Evolutionary conservation across 1,140 invertebrate species (phyloP).

Genomic region (Heliothis virescens): DNA sequence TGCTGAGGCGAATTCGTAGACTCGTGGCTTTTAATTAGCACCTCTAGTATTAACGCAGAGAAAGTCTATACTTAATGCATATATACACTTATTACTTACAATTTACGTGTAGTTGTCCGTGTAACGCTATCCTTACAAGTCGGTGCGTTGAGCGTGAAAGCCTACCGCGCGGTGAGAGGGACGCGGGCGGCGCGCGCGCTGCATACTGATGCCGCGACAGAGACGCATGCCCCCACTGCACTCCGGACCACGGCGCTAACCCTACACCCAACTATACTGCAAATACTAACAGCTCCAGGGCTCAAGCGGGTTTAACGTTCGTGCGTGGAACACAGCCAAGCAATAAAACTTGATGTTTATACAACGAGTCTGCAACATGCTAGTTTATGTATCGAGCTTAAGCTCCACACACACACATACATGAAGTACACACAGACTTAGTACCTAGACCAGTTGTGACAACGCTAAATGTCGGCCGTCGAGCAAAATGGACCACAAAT

Average conservation of each 20-base stretch:
- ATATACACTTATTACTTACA: slow-evolving; percentile 3
- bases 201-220: slow-evolving; percentile 26
- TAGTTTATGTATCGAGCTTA: slow-evolving; percentile 71
- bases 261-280: slow-evolving; percentile 70
- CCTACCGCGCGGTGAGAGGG: slow-evolving; percentile 9
- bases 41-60: slow-evolving; percentile 1
- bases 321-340: slow-evolving; percentile 83
- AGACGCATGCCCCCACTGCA: not conserved
- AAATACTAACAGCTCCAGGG: slow-evolving; percentile 72
- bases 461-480: slow-evolving; percentile 55
- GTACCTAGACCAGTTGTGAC: slow-evolving; percentile 52
- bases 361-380: slow-evolving; percentile 72
- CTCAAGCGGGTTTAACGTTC: slow-evolving; percentile 74
- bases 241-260: slow-evolving; percentile 48
- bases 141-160: slow-evolving; percentile 32
- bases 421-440: slow-evolving; percentile 30
- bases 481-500: slow-evolving; percentile 50
- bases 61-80: slow-evolving; percentile 34
- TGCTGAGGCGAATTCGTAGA: not conserved
- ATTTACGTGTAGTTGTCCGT: not conserved
- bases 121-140: slow-evolving; percentile 21
- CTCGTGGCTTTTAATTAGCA: not conserved
- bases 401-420: slow-evolving; percentile 48
- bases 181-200: slow-evolving; percentile 15
- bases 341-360: slow-evolving; percentile 85